Evolutionary conservation across 2,888 invertebrate species (phyloP), one percentile per base, ranked within the genome.

Genomic region (Syrphus vitripennis): DNA sequence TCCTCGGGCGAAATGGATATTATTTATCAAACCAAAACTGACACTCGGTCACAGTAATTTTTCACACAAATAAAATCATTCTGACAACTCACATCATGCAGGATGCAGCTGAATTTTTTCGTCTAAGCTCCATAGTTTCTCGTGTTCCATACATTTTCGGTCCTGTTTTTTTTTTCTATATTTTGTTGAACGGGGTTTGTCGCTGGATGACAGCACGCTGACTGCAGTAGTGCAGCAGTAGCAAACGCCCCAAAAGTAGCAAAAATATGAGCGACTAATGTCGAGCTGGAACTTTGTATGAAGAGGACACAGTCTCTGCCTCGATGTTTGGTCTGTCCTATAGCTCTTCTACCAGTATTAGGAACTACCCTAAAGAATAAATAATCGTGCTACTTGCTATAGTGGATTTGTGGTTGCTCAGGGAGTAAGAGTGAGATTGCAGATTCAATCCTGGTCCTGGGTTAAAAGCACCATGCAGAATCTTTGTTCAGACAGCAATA

Each of bases 1-100:
- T 55, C 72, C 84, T 59, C 67, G 61, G 45, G 74, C 82, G 86
- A 82, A 86, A 82, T 82, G 86, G 86, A 82, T 86, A 86, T 86
- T 86, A 86, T 86, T 86, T 86, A 86, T 86, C 86, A 86, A 86
- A 82, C 82, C 82, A 86, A 82, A 86, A 82, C 86, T 86, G 82
- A 74, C 86, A 82, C 77, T 82, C 86, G 86, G 86, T 86, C 86
- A 86, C 77, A 86, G 86, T 86, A 82, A 86, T 86, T 86, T 86
- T 86, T 86, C 86, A 82, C 74, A 78, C 82, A 86, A 86, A 86
- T 86, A 74, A 82, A 86, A 86, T 86, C 86, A 86, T 86, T 81
- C 86, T 82, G 86, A 86, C 86, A 86, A 82, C 82, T 74, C 78
- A 70, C 86, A 86, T 86, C 82, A 86, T 86, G 86, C 86, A 74